phyloP scores from a whole-genome alignment of 2,113 vertebrate genomes.

The Onychostoma macrolepis region DNA sequence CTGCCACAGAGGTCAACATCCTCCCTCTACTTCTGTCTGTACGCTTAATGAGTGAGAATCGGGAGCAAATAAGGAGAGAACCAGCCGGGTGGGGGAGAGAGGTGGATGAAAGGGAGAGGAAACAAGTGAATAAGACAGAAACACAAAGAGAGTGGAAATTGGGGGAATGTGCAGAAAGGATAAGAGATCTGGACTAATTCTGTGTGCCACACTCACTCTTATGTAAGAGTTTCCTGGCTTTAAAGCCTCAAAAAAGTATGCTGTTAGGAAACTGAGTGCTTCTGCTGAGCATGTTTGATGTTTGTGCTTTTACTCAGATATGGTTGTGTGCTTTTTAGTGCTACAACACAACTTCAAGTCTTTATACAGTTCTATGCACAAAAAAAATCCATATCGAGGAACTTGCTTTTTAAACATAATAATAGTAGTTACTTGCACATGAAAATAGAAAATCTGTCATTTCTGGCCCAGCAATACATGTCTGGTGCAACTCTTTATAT shows the following conservation, averaged over 20 bases:
- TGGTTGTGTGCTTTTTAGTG: neutral
- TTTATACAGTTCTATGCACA: neutral
- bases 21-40: conserved; percentile 47
- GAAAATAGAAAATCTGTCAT: neutral
- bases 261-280: conserved; percentile 62
- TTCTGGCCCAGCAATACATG: neutral
- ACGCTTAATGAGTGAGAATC: conserved; percentile 60
- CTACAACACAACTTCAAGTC: neutral
- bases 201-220: conserved; percentile 63
- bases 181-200: conserved; percentile 67
- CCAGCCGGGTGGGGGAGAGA: conserved; percentile 28
- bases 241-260: conserved; percentile 65
- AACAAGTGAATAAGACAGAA: neutral
- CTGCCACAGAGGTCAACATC: conserved; percentile 40
- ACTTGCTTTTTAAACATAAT: neutral
- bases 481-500: neutral
- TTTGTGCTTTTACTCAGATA: conserved; percentile 9
- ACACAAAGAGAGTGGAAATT: conserved; percentile 34
- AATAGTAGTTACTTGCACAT: neutral
- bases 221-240: conserved; percentile 67
- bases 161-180: conserved; percentile 30
- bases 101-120: conserved; percentile 24
- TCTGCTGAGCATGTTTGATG: conserved; percentile 64
- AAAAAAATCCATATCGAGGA: neutral
- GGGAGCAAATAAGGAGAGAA: conserved; percentile 54